These are phyloP conservation scores for Megaustenia siamemsis DNA, from an alignment of 2,888 invertebrate species.

Conservation along the genomic window DNA sequence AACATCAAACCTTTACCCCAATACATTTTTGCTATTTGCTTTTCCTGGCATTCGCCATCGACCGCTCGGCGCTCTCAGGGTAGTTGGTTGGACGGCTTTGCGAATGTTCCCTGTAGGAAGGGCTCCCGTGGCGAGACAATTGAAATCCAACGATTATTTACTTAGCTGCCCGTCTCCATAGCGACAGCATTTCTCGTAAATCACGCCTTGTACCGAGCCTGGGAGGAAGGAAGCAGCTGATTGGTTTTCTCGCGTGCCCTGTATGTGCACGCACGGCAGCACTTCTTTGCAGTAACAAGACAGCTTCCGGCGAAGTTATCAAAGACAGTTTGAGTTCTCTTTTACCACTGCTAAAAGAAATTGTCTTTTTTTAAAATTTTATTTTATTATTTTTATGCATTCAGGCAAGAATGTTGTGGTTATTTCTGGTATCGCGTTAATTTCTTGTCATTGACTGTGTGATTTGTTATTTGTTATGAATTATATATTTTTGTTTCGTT, in stretches of 20 bases:
- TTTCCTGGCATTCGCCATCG: background rate
- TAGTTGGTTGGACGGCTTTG: conserved; percentile 42
- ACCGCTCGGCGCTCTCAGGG: background rate
- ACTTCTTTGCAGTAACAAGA: conserved; percentile 53
- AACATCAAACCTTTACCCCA: background rate
- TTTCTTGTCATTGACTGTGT: too few relatives aligned
- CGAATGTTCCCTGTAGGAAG: conserved; percentile 34
- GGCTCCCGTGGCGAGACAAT: conserved; percentile 35
- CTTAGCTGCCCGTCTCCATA: conserved; percentile 51
- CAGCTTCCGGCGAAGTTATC: conserved; percentile 46
- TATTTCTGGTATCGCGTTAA: too few relatives aligned
- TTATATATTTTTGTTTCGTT: too few relatives aligned
- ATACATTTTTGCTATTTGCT: background rate
- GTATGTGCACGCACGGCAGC: conserved; percentile 53
- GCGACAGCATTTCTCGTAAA: conserved; percentile 55
- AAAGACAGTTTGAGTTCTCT: conserved; percentile 40
- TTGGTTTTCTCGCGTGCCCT: conserved; percentile 53
- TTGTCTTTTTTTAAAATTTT: background rate
- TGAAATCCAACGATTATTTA: conserved; percentile 52
- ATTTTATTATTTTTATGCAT: background rate
- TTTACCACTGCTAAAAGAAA: background rate
- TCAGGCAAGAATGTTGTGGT: background rate
- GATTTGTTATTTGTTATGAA: too few relatives aligned
- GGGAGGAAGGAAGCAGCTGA: conserved; percentile 53
- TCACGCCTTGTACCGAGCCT: conserved; percentile 53